Evolutionary conservation across 2,888 invertebrate genomes (phyloP), one percentile per base, ranked within the genome.

Genomic region (Nephrocerus scutellatus): DNA sequence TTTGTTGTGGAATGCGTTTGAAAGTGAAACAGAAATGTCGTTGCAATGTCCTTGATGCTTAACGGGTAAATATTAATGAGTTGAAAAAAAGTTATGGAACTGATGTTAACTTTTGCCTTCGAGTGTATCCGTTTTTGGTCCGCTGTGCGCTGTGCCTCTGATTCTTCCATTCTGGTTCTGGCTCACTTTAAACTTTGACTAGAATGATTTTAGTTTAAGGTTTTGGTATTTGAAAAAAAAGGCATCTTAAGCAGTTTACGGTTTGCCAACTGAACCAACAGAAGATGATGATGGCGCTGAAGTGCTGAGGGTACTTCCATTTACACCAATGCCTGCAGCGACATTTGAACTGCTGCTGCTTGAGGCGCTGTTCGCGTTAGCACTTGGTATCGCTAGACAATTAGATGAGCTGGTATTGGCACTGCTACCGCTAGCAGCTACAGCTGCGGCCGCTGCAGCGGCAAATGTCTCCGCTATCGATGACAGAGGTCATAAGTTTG

Each of bases 401-500:
- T n/a, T n/a, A n/a, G n/a, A n/a, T n/a, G n/a, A n/a, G n/a, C n/a
- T 48, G 44, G 43, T 25, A 36, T 33, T 41, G 18, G 29, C 36
- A 30, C 26, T 43, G 29, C 19, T 42, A 36, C 32, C 48, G 41
- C 55, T 52, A 29, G 56, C 44, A 23, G 44, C 41, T 18, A 44
- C 41, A 22, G 45, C 50, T 30, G 49, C 47, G 9, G 44, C 49
- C 28, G 51, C 49, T 33, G 49, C 57, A 20, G 60, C 62, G 50
- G 62, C 56, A 32, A 62, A 60, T 42, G 63, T 57, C 49, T 65
- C 65, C 47, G 57, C 57, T 41, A 65, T 56, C 33, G 60, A 56
- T 39, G 61, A 50, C 47, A 66, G 49, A 55, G 63, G 68, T 68
- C 68, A 68, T 68, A 68, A 68, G 48, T 68, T 69, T 34, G 69